Evolutionary conservation across 2,888 invertebrate genomes (phyloP), one percentile per base, ranked within the genome.

Genomic region (Agriopis aurantiaria): DNA sequence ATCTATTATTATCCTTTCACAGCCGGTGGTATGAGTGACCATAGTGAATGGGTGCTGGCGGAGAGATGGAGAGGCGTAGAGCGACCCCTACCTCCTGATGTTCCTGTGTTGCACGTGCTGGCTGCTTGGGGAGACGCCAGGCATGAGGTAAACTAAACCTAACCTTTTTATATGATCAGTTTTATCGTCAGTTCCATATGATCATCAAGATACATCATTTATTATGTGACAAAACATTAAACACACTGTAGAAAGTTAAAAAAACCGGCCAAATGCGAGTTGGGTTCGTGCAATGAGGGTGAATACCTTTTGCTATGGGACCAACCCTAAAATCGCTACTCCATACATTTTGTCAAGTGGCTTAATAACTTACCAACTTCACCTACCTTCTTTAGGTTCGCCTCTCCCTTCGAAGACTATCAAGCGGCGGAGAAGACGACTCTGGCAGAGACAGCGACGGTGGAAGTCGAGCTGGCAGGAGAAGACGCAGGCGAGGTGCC

Each of bases 11-110:
- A 14, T 9, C 11, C 52, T 23, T 61, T 74, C 58, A 14, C 84
- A 88, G 89, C 86, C 53, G 88, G 86, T 49, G 84, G 84, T 3
- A 70, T 84, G 5, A 89, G 84, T 60, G 91, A 90, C 17, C 87
- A 85, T 61, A 91, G 93, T 33, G 95, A 95, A 81, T 97, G 97
- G 95, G 96, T 96, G 85, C 95, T 97, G 82, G 96, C 97, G 51
- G 97, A 97, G 88, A 89, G 97, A 83, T 96, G 97, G 97, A 94
- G 97, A 84, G 96, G 97, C 79, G 96, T 97, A 69, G 97, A 97
- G 90, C 95, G 96, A 79, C 96, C 96, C 62, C 90, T 97, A 75
- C 96, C 96, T 68, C 96, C 96, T 45, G 95, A 96, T 79, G 96
- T 97, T 60, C 95, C 96, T 68, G 97, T 97, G 73, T 91, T 97